phyloP scores from a whole-genome alignment of 2,888 invertebrate genomes.

The Mythimna loreyi region DNA sequence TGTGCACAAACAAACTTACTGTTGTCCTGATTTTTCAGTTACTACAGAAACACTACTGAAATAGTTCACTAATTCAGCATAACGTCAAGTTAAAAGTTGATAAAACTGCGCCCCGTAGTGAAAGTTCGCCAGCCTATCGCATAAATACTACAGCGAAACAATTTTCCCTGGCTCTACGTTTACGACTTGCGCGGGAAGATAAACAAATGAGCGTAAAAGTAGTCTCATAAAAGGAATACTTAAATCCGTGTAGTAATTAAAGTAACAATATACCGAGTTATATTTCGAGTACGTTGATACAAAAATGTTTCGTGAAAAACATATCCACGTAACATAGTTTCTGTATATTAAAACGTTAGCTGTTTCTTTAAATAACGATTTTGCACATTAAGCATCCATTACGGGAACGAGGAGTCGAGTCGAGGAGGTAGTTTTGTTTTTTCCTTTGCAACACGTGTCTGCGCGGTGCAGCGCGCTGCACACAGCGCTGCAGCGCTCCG shows the following conservation, averaged over 20 bases:
- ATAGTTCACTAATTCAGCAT: conserved; percentile 26
- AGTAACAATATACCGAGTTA: conserved; percentile 1
- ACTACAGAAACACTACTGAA: conserved; percentile 10
- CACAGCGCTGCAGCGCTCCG: conserved; percentile 21
- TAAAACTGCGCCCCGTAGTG: conserved; percentile 35
- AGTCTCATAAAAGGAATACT: conserved; percentile 30
- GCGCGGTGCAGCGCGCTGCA: conserved; percentile 48
- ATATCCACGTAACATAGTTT: conserved; percentile 5
- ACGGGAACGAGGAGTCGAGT: conserved; percentile 53
- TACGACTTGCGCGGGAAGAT: conserved; percentile 45
- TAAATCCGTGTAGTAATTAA: conserved; percentile 25
- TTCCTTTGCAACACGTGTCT: conserved; percentile 64
- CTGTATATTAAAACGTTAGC: conserved; percentile 18
- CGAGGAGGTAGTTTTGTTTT: conserved; percentile 50
- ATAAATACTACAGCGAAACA: conserved; percentile 50
- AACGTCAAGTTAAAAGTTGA: conserved; percentile 40
- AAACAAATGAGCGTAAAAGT: conserved; percentile 38
- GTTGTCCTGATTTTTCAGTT: neutral
- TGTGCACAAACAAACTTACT: neutral
- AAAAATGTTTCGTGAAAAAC: neutral
- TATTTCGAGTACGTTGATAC: neutral
- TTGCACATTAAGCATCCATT: conserved; percentile 68
- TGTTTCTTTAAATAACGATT: conserved; percentile 53
- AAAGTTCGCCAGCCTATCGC: conserved; percentile 48
- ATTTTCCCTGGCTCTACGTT: conserved; percentile 40